Evolutionary conservation across 2,113 vertebrate species (phyloP), one percentile per base, ranked within the genome.

Genomic region (Euleptes europaea): DNA sequence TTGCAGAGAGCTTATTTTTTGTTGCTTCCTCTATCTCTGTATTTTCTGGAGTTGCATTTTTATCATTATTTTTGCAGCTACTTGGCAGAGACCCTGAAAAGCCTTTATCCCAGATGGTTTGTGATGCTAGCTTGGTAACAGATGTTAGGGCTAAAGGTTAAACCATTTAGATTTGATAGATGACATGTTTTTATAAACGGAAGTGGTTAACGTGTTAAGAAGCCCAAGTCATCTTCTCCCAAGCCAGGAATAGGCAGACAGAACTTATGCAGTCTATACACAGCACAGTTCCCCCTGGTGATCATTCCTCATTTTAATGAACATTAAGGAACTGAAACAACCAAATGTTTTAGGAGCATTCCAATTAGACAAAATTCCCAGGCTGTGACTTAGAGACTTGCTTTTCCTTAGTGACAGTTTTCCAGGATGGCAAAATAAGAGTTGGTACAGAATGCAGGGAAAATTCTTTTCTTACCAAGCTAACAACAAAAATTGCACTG

Each of bases 101-200:
- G 66, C 67, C 82, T 85, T 78, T 42, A 75, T 80, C 82, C 83
- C 93, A 91, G 86, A 91, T 91, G 86, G 82, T 89, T 57, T 49
- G 80, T 80, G 84, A 73, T 67, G 88, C 94, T 82, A 88, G 92
- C 96, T 93, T 96, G 92, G 95, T 90, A 97, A 94, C 97, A 98
- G 97, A 97, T 98, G 98, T 97, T 94, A 88, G 93, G 97, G 97
- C 96, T 96, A 96, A 97, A 98, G 96, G 97, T 96, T 94, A 97
- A 96, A 95, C 89, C 87, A 92, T 97, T 97, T 94, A 90, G 92
- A 95, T 93, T 91, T 97, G 97, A 97, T 96, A 95, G 96, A 97
- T 97, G 96, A 94, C 87, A 94, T 94, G 63, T 91, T 86, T 94
- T 95, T 96, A 94, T 95, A 95, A 96, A 95, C 95, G 93, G 86